Conservation (phyloP, 2,888 invertebrate species). For the Macrophya annulata region DNA sequence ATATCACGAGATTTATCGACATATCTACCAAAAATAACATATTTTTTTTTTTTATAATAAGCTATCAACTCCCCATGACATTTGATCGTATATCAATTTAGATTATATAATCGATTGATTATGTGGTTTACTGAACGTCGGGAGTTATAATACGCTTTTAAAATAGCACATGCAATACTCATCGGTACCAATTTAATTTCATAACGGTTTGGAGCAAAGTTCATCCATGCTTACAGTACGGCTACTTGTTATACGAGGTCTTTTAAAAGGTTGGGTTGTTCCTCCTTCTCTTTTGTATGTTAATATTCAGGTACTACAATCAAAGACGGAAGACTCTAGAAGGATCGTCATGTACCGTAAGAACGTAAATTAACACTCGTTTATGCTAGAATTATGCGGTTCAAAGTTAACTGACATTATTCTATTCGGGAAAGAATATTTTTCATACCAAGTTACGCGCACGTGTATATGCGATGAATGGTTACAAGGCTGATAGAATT, state of each 20-base stretch:
- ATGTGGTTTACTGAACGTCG: conserved; percentile 2
- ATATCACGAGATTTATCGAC: neutral
- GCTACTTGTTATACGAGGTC: conserved; percentile 34
- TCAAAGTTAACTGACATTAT: neutral
- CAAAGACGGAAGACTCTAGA: conserved; percentile 31
- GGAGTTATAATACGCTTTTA: neutral
- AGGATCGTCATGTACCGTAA: conserved; percentile 2
- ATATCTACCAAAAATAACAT: neutral
- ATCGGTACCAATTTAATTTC: conserved; percentile 49
- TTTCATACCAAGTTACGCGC: neutral
- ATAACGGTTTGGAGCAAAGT: conserved; percentile 44
- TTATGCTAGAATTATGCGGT: conserved; percentile 23
- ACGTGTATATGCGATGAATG: conserved; percentile 17
- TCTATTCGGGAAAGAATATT: neutral
- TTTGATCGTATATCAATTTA: conserved; percentile 21
- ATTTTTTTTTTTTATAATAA: neutral
- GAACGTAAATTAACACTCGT: conserved; percentile 5
- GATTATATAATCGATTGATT: conserved; percentile 6
- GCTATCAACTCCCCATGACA: neutral
- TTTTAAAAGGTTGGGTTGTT: conserved; percentile 30
- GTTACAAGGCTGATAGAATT: neutral
- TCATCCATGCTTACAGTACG: neutral
- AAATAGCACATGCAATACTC: conserved; percentile 6
- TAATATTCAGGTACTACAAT: conserved; percentile 31
- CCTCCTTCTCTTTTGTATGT: conserved; percentile 26